Evolutionary conservation across 2,113 vertebrate species (phyloP), one percentile per base, ranked within the genome.

Genomic region (Nibea coibor): DNA sequence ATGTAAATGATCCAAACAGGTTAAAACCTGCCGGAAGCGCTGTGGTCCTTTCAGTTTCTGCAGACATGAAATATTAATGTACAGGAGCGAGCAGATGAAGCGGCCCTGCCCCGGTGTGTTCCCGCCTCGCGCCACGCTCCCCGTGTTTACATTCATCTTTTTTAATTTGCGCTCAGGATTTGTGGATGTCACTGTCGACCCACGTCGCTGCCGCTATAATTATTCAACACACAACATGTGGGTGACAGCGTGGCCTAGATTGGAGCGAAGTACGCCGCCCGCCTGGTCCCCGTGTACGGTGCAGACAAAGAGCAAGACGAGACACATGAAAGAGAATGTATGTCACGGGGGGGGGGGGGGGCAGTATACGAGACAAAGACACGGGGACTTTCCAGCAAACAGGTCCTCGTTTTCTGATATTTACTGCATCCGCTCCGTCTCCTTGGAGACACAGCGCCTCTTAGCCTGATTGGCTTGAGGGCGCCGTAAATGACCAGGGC

Each of bases 181-280:
- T 43, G 63, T 58, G 69, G 78, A 66, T 70, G 69, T 81, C 69
- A 42, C 43, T 45, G 73, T 43, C 78, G 2, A 39, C 81, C 45
- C 63, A n/a, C 20, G 20, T 15, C 67, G 8, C 1, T 4, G 17
- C 1, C 6, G 17, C 68, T 50, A 0, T 84, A 81, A 81, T 84
- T 70, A 76, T 70, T 87, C 72, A 68, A 71, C 66, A 67, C 75
- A 72, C 72, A 68, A 69, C 81, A 59, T 74, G 81, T 48, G 70
- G 69, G 45, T 65, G 75, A 82, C 70, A 61, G 69, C 51, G 7
- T 79, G 68, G 81, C 85, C 85, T 73, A 78, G 68, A 70, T 83
- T 43, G 26, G 57, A 68, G 65, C 47, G 73, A 73, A 85, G 56
- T 43, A 9, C 4, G n/a, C 50, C 6, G 45, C 5, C 45, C 3